Conservation (phyloP, 1,140 invertebrate genomes). For the Thaumatotibia leucotreta region DNA sequence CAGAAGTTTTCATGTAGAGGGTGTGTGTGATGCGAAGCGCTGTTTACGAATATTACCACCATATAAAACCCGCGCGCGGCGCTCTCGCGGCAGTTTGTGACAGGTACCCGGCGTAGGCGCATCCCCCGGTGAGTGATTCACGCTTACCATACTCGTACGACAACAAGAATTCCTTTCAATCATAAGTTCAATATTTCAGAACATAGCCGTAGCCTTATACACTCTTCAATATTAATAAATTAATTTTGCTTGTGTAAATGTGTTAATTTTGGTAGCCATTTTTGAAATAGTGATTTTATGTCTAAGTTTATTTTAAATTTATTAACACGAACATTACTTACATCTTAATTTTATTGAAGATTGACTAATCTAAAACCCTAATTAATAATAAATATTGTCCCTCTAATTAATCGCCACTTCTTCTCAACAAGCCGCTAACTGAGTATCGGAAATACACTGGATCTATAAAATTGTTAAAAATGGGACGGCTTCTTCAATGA, state of each 20-base stretch:
- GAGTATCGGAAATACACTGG: neutral
- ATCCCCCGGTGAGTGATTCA: conserved; percentile 41
- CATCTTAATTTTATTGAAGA: no score
- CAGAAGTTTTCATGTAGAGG: conserved; percentile 17
- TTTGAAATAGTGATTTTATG: no score
- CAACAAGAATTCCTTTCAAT: no score
- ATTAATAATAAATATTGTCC: no score
- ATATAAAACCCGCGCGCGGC: conserved; percentile 52
- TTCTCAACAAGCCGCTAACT: neutral
- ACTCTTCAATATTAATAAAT: no score
- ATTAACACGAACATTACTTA: no score
- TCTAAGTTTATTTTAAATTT: no score
- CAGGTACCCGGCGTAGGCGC: conserved; percentile 41
- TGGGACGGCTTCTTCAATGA: neutral
- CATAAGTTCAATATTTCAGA: neutral
- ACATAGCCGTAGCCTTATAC: no score
- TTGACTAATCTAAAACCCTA: no score
- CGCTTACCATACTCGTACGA: neutral
- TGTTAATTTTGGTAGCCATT: no score
- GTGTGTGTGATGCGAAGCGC: conserved; percentile 26
- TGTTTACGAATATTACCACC: conserved; percentile 36
- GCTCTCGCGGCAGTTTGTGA: conserved; percentile 64
- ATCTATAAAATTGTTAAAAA: conserved; percentile 9
- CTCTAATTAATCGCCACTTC: neutral
- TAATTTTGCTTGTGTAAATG: no score